phyloP scores from a whole-genome alignment of 2,797 vertebrate genomes.

The Acrossocheilus fasciatus region DNA sequence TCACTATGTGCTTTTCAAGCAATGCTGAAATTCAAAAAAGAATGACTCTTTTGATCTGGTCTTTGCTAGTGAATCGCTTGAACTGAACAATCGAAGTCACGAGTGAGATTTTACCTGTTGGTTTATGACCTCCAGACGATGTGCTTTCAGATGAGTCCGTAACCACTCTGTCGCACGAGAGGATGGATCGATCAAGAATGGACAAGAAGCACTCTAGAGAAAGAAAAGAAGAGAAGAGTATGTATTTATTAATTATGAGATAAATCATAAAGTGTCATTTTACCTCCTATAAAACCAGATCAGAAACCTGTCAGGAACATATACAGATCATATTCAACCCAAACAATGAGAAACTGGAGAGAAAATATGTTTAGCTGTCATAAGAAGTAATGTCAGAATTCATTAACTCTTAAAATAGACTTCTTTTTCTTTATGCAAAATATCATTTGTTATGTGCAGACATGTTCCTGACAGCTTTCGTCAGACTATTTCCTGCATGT shows the following conservation, averaged over 20 bases:
- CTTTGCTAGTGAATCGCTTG: no score
- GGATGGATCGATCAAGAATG: slow-evolving; percentile 95
- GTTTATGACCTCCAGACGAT: slow-evolving; percentile 91
- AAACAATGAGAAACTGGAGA: background rate
- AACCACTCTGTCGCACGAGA: slow-evolving; percentile 96
- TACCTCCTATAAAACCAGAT: background rate
- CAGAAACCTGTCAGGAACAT: background rate
- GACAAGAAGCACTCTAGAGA: slow-evolving; percentile 89
- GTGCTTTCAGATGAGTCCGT: slow-evolving; percentile 88
- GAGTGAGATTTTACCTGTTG: slow-evolving; percentile 84
- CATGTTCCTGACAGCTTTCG: background rate
- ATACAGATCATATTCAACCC: background rate
- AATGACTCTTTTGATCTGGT: no score
- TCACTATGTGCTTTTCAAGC: no score
- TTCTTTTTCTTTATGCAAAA: background rate
- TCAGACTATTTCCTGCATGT: slow-evolving; percentile 8
- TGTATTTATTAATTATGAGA: background rate
- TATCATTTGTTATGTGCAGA: background rate
- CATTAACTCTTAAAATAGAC: slow-evolving; percentile 3
- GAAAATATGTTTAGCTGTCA: background rate
- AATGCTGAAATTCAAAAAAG: no score
- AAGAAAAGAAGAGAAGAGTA: no score
- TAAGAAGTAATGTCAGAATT: background rate
- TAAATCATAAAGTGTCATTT: background rate
- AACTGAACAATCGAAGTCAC: no score